Evolutionary conservation across 2,797 vertebrate species (phyloP), one percentile per base, ranked within the genome.

Genomic region (Tolypeutes matacus): DNA sequence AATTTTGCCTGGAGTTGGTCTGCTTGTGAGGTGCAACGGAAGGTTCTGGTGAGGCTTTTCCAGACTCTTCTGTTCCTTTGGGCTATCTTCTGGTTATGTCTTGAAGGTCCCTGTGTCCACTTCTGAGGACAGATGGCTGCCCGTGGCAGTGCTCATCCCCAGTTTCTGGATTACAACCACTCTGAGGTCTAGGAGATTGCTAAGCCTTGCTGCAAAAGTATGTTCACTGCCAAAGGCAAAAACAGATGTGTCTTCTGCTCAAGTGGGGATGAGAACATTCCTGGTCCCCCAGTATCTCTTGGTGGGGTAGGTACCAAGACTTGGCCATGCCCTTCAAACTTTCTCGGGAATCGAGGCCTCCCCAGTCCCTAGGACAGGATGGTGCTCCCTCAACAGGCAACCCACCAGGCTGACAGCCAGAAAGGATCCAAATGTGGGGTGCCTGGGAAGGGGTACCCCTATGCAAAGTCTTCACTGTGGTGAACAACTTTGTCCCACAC

Each of bases 381-480:
- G 13, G 21, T 21, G 51, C 0, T 0, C 31, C 64, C 18, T 64
- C 31, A 51, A 7, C 23, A 18, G 31, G 51, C 7, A 20, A 34
- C 29, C 0, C 1, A 12, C 3, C 2, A 18, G 67, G 17, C 53
- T 12, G 21, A 51, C 17, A 56, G 60, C 36, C n/a, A 23, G 56
- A 69, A 25, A 72, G 36, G 20, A 58, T 14, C 53, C 25, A 27
- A n/a, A 46, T 1, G 0, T 0, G 27, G 21, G 18, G 10, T 1
- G 9, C 3, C 27, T 18, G 13, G 23, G 39, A 3, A 3, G 7
- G 31, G 11, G 20, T 15, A 7, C 1, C 42, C 34, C 31, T 7
- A 1, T 0, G 0, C 51, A 56, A 31, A 6, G 23, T 27, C 11
- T 18, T 8, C 4, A 8, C 10, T 2, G 15, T n/a, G 3, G 31